These are phyloP conservation scores for Gymnocheta viridis DNA, from an alignment of 2,888 invertebrate species.

Conservation along the genomic window DNA sequence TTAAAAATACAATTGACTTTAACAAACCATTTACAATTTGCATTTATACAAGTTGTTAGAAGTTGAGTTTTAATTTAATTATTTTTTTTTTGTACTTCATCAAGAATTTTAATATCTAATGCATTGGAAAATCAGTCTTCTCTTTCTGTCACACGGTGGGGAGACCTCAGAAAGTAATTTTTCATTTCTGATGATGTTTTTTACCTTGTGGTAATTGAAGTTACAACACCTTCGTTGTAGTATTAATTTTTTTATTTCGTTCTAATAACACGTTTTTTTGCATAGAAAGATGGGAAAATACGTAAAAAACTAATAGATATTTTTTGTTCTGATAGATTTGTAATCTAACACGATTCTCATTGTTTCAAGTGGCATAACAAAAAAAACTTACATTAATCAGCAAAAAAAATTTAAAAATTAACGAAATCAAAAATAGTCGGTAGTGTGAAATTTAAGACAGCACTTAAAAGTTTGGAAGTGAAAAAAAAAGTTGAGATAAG, in stretches of 20 bases:
- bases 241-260: not conserved
- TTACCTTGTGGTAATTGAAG: slow-evolving; percentile 41
- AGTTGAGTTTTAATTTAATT: slow-evolving; percentile 31
- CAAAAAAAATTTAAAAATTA: slow-evolving; percentile 1
- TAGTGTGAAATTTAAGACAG: not conserved
- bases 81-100: slow-evolving; percentile 31
- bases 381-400: slow-evolving; percentile 1
- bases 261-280: slow-evolving; percentile 39
- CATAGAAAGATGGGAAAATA: slow-evolving; percentile 73
- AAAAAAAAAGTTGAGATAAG: no score
- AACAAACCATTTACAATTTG: slow-evolving; percentile 52
- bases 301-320: slow-evolving; percentile 41
- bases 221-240: slow-evolving; percentile 27
- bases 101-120: slow-evolving; percentile 52
- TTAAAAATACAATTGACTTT: slow-evolving; percentile 59
- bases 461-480: no score
- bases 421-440: not conserved
- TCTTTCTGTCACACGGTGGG: not conserved
- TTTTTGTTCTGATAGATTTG: slow-evolving; percentile 25
- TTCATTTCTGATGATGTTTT: slow-evolving; percentile 8
- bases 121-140: slow-evolving; percentile 11
- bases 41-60: slow-evolving; percentile 61
- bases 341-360: slow-evolving; percentile 58
- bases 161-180: not conserved
- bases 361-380: slow-evolving; percentile 6